A percentile compares a stretch with the other conserved stretches of the same genome.
phyloP scores from a whole-genome alignment of 2,113 vertebrate genomes.

The Cygnus buccinator region DNA sequence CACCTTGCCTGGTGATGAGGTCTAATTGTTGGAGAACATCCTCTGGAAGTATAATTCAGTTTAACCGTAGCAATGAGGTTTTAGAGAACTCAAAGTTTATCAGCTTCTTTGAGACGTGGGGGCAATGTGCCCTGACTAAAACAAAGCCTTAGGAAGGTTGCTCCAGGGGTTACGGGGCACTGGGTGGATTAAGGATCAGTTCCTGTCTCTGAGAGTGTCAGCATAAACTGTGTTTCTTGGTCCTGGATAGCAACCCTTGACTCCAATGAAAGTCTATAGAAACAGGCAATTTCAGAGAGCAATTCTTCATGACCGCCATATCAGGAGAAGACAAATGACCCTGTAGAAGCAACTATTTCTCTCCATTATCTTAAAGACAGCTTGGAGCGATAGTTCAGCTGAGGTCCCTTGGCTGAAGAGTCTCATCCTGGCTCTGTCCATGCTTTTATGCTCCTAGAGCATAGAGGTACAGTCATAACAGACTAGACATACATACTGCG shows the following conservation, averaged over 20 bases:
- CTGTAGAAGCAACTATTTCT: constrained; percentile 4
- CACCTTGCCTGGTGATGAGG: neutral
- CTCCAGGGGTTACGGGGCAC: neutral
- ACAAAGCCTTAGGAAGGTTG: neutral
- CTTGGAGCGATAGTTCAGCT: neutral
- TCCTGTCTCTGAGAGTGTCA: neutral
- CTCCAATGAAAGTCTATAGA: neutral
- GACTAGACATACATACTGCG: accelerated
- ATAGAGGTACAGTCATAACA: neutral
- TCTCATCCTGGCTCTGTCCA: neutral
- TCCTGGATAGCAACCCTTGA: neutral
- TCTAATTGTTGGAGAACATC: neutral
- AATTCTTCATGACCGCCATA: neutral
- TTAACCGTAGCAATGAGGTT: neutral
- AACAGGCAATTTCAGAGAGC: constrained; percentile 36
- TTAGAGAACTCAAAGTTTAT: neutral
- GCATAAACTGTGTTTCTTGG: neutral
- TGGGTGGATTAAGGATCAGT: neutral
- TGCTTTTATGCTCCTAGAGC: neutral
- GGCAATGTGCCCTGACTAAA: neutral
- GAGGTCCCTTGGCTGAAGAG: neutral
- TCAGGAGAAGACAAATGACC: constrained; percentile 31
- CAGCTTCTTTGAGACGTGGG: neutral
- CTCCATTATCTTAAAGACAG: constrained; percentile 46
- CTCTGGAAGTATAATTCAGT: neutral